Evolutionary conservation across 92 coral and sea anemone genomes (phyloP), one percentile per base, ranked within the genome.

Genomic region (Galaxea fascicularis): DNA sequence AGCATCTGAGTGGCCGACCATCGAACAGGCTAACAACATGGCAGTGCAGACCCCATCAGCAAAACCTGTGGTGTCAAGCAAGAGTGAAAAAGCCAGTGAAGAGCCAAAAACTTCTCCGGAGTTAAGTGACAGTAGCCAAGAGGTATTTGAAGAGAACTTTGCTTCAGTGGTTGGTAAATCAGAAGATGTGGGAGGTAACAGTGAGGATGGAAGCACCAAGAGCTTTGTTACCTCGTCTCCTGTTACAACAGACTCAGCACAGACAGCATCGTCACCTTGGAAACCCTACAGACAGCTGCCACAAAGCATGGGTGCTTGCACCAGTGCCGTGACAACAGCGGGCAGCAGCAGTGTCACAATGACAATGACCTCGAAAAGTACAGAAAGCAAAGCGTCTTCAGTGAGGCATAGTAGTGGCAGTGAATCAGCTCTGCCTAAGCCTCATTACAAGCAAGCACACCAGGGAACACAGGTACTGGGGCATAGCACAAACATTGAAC

Each of bases 1-100:
- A 0, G n/a, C n/a, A 35, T 35, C 41, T 35, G 99, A 97, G 68
- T 97, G 99, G 99, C 99, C 99, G 8, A 97, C 99, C 53, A 95
- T 97, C 18, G 87, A 88, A 47, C 99, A 97, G 88, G 99, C 99
- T 2, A 93, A 95, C 74, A 92, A 91, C 71, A 88, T 88, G 95
- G 74, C 92, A 3, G 73, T 73, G 7, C 82, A 59, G 41, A 53
- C 87, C 4, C 82, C 76, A 5, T 35, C 65, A 20, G 3, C 65
- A 8, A 83, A 83, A 54, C 53, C 87, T 11, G 39, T 15, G 16
- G 78, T 17, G 5, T 44, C 75, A 53, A 84, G 67, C 28, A 96
- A 92, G 87, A 67, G 75, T 45, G 74, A 78, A 15, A 85, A 86
- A 28, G 27, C 76, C 12, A 84, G 73, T 16, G 95, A 94, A 16